phyloP scores from a whole-genome alignment of 30 jellyfish, hydroid and myxozoan genomes.

The Turritopsis dohrnii region DNA sequence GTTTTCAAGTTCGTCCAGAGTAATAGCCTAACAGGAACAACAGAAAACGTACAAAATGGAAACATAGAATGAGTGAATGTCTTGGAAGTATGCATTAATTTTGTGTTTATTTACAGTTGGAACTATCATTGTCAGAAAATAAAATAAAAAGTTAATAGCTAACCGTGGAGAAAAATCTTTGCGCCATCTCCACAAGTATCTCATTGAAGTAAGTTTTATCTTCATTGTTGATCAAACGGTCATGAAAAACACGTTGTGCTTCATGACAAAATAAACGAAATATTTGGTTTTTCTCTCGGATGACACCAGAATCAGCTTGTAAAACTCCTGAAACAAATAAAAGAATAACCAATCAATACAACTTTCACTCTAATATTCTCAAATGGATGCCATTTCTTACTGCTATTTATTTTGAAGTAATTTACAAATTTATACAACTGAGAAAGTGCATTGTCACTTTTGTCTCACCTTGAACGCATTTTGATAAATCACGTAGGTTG shows the following conservation, averaged over 20 bases:
- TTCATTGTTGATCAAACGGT: conserved; percentile 76
- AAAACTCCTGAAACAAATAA: conserved; percentile 42
- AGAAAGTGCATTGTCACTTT: background rate
- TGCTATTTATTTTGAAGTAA: no score
- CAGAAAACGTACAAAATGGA: background rate
- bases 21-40: conserved; percentile 39
- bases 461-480: conserved; percentile 82
- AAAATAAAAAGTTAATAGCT: conserved; percentile 18
- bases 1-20: conserved; percentile 53
- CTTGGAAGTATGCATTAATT: background rate
- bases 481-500: conserved; percentile 84
- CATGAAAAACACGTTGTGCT: conserved; percentile 92
- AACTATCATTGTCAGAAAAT: background rate
- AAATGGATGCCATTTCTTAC: background rate
- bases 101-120: background rate
- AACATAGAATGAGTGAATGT: background rate
- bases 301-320: conserved; percentile 94
- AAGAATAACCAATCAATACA: background rate
- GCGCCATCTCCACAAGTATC: conserved; percentile 80
- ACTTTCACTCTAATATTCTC: background rate
- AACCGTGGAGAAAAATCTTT: conserved; percentile 78
- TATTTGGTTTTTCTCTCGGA: conserved; percentile 82
- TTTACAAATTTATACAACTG: no score
- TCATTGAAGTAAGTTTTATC: conserved; percentile 76
- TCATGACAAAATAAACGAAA: conserved; percentile 78